These are phyloP conservation scores for Leistus spinibarbis DNA, from an alignment of 2,888 invertebrate species.

Conservation along the genomic window DNA sequence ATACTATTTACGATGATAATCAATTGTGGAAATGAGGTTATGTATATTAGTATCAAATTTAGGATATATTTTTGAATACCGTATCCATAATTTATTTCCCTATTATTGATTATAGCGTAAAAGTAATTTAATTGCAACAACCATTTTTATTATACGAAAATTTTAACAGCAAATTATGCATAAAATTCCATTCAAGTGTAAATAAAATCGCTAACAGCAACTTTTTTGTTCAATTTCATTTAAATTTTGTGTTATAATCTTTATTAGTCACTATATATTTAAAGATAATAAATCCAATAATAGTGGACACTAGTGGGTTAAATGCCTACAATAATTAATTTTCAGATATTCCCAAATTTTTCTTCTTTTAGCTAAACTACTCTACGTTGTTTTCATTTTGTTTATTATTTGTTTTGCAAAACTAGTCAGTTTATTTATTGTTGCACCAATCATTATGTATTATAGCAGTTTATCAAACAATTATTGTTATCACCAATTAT, in stretches of 20 bases:
- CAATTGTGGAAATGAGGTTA: too few species aligned
- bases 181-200: neutral
- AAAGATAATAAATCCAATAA: neutral
- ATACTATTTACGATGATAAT: too few species aligned
- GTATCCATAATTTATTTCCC: too few species aligned
- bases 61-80: too few species aligned
- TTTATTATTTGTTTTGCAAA: neutral
- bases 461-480: neutral
- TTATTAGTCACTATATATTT: too few species aligned
- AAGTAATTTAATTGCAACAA: too few species aligned
- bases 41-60: too few species aligned
- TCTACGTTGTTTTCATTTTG: neutral
- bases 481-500: neutral
- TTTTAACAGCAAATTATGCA: neutral
- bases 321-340: neutral
- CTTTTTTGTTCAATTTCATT: neutral
- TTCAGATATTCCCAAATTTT: neutral
- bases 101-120: too few species aligned
- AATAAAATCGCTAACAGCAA: neutral
- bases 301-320: neutral
- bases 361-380: neutral
- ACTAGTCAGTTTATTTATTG: neutral
- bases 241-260: too few species aligned
- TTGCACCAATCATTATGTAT: neutral
- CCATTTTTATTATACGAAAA: too few species aligned